Conservation (phyloP, 2,888 invertebrate genomes). For the Penaeus monodon region DNA sequence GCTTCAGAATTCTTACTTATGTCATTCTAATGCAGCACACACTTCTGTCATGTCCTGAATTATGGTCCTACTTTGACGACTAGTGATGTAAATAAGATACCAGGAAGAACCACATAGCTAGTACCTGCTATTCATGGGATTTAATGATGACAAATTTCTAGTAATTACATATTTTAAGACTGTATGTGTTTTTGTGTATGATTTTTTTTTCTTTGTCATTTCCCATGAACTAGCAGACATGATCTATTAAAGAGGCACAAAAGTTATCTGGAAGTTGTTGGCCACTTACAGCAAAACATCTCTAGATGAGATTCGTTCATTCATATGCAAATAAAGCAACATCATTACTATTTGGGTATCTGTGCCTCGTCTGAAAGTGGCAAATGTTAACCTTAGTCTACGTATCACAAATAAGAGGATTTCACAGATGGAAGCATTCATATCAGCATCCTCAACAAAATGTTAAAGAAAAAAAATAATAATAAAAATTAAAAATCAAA, state of each 20-base stretch:
- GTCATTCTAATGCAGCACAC: conserved; percentile 35
- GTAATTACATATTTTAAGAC: not conserved
- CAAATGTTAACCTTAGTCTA: conserved; percentile 49
- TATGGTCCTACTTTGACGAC: conserved; percentile 54
- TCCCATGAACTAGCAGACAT: conserved; percentile 45
- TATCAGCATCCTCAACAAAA: conserved; percentile 39
- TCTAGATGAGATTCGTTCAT: conserved; percentile 51
- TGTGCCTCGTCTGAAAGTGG: conserved; percentile 50
- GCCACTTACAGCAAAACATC: conserved; percentile 30
- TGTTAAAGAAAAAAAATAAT: conserved; percentile 5
- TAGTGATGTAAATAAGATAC: conserved; percentile 45
- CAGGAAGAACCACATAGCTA: conserved; percentile 46
- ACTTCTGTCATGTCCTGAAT: conserved; percentile 33
- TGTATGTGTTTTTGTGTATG: not conserved
- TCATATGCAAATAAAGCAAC: conserved; percentile 21
- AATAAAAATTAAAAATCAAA: conserved; percentile 14
- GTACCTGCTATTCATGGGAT: conserved; percentile 33
- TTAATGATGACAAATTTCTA: not conserved
- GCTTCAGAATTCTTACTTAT: conserved; percentile 44
- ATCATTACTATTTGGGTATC: conserved; percentile 5
- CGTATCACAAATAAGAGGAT: conserved; percentile 52
- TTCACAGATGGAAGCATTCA: conserved; percentile 49
- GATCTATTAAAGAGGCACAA: conserved; percentile 47
- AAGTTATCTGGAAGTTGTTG: conserved; percentile 44
- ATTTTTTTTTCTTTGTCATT: not conserved